phyloP scores from a whole-genome alignment of 2,113 vertebrate species.

The Dinomys branickii region DNA sequence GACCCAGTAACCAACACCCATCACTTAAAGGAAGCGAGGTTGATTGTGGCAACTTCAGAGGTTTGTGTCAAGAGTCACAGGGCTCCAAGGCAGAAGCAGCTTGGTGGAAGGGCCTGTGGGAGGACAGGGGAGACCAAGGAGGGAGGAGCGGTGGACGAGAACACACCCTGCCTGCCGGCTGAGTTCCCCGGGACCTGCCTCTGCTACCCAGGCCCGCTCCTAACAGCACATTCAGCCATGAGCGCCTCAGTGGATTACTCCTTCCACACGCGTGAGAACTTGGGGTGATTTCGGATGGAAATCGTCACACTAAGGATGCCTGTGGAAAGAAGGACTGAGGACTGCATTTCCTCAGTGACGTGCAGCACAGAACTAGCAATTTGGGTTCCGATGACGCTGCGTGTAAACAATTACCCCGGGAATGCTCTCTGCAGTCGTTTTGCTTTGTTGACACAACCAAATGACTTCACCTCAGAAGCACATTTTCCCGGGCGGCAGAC shows the following conservation, averaged over 20 bases:
- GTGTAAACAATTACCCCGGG: background rate
- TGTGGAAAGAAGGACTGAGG: background rate
- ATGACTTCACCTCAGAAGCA: background rate
- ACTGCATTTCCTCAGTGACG: background rate
- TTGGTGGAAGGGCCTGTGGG: background rate
- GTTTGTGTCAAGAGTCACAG: background rate
- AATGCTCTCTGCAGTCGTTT: background rate
- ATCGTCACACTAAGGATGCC: too few species aligned
- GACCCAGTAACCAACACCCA: background rate
- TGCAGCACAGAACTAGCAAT: background rate
- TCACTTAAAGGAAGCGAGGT: background rate
- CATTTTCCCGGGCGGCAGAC: background rate
- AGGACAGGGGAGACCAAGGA: background rate
- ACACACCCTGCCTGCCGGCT: background rate
- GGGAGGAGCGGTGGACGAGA: background rate
- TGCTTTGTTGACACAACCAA: slow-evolving; percentile 1
- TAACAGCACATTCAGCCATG: background rate
- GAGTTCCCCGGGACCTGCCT: background rate
- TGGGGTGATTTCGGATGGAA: background rate
- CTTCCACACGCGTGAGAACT: background rate
- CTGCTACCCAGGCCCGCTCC: background rate
- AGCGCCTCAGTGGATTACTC: background rate
- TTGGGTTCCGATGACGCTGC: background rate
- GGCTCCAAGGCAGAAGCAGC: background rate
- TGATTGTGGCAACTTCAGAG: background rate